These are phyloP conservation scores for Chiloscyllium plagiosum DNA, from an alignment of 2,113 vertebrate genomes.

Conservation along the genomic window DNA sequence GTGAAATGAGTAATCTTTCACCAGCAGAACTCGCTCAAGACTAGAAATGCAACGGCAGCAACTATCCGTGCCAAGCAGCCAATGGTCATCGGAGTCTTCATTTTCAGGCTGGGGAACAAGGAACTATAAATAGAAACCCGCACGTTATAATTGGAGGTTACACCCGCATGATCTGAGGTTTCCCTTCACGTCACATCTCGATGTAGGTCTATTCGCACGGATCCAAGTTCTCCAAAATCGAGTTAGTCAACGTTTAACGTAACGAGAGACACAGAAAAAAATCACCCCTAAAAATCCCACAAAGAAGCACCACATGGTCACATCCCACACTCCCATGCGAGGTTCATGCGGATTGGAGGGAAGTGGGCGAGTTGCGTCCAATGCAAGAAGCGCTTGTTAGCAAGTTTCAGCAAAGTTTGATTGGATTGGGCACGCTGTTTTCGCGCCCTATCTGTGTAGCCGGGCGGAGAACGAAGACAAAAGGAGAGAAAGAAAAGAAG, in stretches of 20 bases:
- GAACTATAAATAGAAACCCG: conserved; percentile 8
- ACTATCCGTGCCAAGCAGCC: not conserved
- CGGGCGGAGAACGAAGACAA: conserved; percentile 49
- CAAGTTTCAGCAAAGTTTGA: conserved; percentile 52
- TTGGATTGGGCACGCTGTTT: conserved; percentile 56
- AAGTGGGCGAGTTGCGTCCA: conserved; percentile 43
- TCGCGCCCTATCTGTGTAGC: conserved; percentile 56
- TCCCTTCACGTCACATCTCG: not conserved
- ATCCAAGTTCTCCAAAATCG: not conserved
- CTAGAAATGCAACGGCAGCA: not conserved
- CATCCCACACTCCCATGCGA: conserved; percentile 40
- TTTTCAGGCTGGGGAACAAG: not conserved
- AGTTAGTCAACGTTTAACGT: not conserved
- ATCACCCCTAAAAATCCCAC: not conserved
- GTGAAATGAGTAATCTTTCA: not conserved
- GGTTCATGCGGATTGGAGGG: conserved; percentile 44
- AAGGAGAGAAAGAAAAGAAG: conserved; percentile 42
- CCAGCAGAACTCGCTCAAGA: not conserved
- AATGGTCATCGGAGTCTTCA: not conserved
- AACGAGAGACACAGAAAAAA: not conserved
- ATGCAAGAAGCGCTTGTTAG: conserved; percentile 48
- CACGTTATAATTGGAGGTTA: not conserved
- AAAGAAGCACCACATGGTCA: conserved; percentile 28
- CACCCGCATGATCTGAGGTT: not conserved
- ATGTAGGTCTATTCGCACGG: too few relatives aligned